Evolutionary conservation across 92 coral and sea anemone genomes (phyloP).

Genomic region (Porites cylindrica): DNA sequence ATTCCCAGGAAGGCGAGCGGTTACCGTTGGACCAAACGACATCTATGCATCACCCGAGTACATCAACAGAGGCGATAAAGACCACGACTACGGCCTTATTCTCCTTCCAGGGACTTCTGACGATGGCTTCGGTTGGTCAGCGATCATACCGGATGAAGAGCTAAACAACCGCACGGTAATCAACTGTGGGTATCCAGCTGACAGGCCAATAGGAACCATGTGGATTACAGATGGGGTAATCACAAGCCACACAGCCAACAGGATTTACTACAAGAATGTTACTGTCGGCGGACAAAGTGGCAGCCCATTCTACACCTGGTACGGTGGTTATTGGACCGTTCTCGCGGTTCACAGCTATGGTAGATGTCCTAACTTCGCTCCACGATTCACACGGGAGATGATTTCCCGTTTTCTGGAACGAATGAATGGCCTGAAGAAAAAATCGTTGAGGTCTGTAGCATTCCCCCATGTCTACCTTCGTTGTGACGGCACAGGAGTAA

Average conservation of each 20-base stretch:
- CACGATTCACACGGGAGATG: constrained; percentile 50
- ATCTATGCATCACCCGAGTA: constrained; percentile 33
- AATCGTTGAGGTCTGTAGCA: constrained; percentile 24
- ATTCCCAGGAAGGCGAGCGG: constrained; percentile 25
- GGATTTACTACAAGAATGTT: constrained; percentile 53
- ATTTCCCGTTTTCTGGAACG: constrained; percentile 55
- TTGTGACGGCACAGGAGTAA: constrained; percentile 40
- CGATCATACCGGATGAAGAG: constrained; percentile 31
- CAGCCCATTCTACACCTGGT: constrained; percentile 62
- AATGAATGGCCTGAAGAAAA: constrained; percentile 11
- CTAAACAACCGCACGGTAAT: constrained; percentile 36
- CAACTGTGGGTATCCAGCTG: constrained; percentile 57
- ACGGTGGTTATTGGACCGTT: constrained; percentile 63
- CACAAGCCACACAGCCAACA: neutral
- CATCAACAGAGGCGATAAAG: neutral
- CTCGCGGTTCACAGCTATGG: constrained; percentile 50
- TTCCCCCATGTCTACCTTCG: constrained; percentile 45
- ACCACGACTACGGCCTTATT: constrained; percentile 48
- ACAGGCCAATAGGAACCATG: constrained; percentile 32
- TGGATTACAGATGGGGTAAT: constrained; percentile 34
- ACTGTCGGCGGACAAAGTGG: constrained; percentile 53
- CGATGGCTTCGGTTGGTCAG: constrained; percentile 62
- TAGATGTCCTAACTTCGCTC: constrained; percentile 48
- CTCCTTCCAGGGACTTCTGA: constrained; percentile 32
- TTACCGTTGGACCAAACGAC: constrained; percentile 14